Base-by-base conservation (phyloP, 2,888 invertebrate genomes). In the Arrhopalites spinosus region DNA sequence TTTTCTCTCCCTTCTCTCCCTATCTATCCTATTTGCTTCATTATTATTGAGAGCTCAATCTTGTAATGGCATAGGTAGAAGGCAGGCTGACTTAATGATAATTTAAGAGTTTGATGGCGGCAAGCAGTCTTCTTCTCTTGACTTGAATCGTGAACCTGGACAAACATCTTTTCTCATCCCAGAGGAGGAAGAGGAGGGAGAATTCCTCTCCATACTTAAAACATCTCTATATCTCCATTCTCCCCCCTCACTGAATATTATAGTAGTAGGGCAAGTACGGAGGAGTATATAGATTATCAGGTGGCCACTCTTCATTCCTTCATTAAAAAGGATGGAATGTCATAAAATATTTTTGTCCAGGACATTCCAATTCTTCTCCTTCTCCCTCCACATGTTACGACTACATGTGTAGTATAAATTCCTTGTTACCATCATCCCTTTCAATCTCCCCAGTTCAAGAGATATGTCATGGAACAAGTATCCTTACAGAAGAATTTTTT, bases 61-160 rank as follows among this genome's bases (percentile, higher is more conserved):
- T 71, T 59, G 56, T 71, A 23, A 66, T 66, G 66, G 45, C n/a
- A 43, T 47, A 63, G 72, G 72, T 11, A 50, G 59, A 36, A 71
- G 36, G 71, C 71, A 71, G 72, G 61, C 29, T 63, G 72, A 72
- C 63, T 29, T 63, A 72, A 70, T 70, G 59, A 75, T 70, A 75
- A 70, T 70, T 75, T 70, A 64, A 67, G 78, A 75, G 75, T 75
- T 73, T 63, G 77, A 78, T 78, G 81, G 81, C 81, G 81, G 81
- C 81, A 79, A 79, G 81, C 81, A 79, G 81, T 81, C 81, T 81
- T 81, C 61, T 50, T 2, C 64, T 64, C 64, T 29, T 17, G 27
- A 61, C 27, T 59, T 1, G 7, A 47, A 1, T 59, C 59, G n/a
- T n/a, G n/a, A 63, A 72, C 63, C 72, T 72, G 72, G 72, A 72